These are phyloP conservation scores for Todiramphus saurophagus DNA, from an alignment of 2,113 vertebrate species.

Conservation along the genomic window DNA sequence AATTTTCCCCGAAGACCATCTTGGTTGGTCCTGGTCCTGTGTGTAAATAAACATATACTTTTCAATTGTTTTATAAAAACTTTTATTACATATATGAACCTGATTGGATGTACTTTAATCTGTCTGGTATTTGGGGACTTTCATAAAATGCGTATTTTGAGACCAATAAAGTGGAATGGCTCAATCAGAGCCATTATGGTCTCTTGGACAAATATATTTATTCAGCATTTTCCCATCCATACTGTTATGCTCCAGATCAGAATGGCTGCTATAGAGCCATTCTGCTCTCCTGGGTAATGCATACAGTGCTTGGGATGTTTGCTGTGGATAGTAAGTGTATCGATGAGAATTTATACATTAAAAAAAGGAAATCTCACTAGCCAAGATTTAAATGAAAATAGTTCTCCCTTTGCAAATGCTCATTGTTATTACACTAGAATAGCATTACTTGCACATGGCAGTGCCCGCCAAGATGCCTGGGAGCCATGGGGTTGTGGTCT, in stretches of 20 bases:
- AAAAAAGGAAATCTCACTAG: slow-evolving; percentile 33
- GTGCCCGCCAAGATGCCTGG: not conserved
- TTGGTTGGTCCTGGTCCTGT: slow-evolving; percentile 60
- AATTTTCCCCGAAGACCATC: slow-evolving; percentile 52
- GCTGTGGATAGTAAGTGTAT: slow-evolving; percentile 57
- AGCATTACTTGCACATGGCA: not conserved
- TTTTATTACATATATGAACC: slow-evolving; percentile 59
- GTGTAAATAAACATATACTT: slow-evolving; percentile 63
- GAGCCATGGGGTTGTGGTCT: not conserved
- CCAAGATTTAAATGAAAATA: slow-evolving; percentile 53
- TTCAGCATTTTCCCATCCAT: slow-evolving; percentile 22
- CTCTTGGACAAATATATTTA: slow-evolving; percentile 46
- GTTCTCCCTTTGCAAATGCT: slow-evolving; percentile 3
- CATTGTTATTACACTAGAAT: not conserved
- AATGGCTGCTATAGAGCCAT: slow-evolving; percentile 68
- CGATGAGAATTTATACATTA: slow-evolving; percentile 54
- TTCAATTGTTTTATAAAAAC: slow-evolving; percentile 71
- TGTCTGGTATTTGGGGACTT: slow-evolving; percentile 66
- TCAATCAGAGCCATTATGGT: slow-evolving; percentile 65
- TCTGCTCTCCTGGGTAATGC: slow-evolving; percentile 60
- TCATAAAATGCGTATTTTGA: slow-evolving; percentile 59
- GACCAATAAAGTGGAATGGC: slow-evolving; percentile 48
- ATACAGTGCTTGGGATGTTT: slow-evolving; percentile 41
- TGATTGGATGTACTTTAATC: slow-evolving; percentile 67
- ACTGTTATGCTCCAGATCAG: slow-evolving; percentile 47